Evolutionary conservation across 53 echinoderm and acorn worm genomes (phyloP), one percentile per base, ranked within the genome.

Genomic region (Temnopleurus reevesii): DNA sequence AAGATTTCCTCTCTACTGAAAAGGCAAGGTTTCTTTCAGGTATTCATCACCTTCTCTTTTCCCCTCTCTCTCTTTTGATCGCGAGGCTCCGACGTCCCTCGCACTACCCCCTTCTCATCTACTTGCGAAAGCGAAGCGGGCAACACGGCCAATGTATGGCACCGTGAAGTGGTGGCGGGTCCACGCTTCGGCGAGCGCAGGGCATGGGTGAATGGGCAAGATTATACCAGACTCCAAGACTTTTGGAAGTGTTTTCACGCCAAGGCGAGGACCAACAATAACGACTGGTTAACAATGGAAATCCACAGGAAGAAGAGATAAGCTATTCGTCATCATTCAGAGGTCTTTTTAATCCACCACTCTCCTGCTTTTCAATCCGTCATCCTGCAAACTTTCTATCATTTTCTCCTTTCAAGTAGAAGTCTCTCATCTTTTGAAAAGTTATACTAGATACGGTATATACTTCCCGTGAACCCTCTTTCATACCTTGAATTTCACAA

Each of bases 201-300:
- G 36, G 31, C 41, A 45, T 83, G 83, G 36, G 23, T 71, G 71
- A 38, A 71, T 71, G 41, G 49, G 35, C 51, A 12, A 34, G 34
- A 83, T 85, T 55, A 29, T 38, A 83, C 34, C 83, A 38, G 57
- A 19, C 83, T 35, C 60, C 59, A 44, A 21, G 29, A 17, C 88
- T 49, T 21, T n/a, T 86, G 38, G 53, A 49, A 51, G 88, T 87
- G 53, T 87, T 87, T 87, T 87, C 71, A 87, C 71, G 88, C 65
- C 19, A 35, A 34, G 88, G 45, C 66, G 88, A 28, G 46, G 60
- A 53, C 51, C 19, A 47, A 87, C 71, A 87, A 87, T 17, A 47
- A 53, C 24, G 45, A 35, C 49, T 41, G 41, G 71, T 44, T 10
- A 44, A 66, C 45, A 51, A 66, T 64, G 31, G 53, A 35, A 71